Percentiles rank a stretch among this genome's conserved stretches.
These are phyloP conservation scores for Timema cristinae DNA, from an alignment of 2,888 invertebrate genomes.

Conservation along the genomic window DNA sequence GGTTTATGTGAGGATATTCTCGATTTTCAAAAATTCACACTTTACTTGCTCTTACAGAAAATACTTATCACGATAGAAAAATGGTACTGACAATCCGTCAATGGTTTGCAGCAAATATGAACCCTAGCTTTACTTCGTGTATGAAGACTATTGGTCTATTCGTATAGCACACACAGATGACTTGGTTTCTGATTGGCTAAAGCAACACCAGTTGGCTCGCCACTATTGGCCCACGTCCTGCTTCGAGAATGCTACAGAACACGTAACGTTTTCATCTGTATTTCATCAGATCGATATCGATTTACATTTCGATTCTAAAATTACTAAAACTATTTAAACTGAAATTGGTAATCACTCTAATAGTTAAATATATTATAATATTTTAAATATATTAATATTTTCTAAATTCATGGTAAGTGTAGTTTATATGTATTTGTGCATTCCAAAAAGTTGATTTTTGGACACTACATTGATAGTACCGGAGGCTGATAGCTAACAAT, in stretches of 20 bases:
- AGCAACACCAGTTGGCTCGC: slow-evolving; percentile 53
- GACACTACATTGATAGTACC: too few relatives aligned
- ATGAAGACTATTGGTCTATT: slow-evolving; percentile 23
- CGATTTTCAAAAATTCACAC: too few relatives aligned
- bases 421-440: neutral
- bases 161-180: slow-evolving; percentile 29
- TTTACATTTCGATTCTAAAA: neutral
- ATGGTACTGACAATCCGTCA: too few relatives aligned
- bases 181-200: slow-evolving; percentile 47
- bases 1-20: too few relatives aligned
- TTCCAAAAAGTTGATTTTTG: too few relatives aligned
- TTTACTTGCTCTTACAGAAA: too few relatives aligned
- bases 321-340: neutral
- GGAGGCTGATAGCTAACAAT: too few relatives aligned
- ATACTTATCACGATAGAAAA: too few relatives aligned
- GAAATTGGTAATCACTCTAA: too few relatives aligned
- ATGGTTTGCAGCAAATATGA: neutral
- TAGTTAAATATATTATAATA: too few relatives aligned
- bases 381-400: neutral
- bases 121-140: slow-evolving; percentile 22
- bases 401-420: neutral
- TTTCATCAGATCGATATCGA: too few relatives aligned
- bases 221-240: slow-evolving; percentile 64
- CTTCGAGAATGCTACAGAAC: neutral
- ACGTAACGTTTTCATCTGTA: too few relatives aligned